These are phyloP conservation scores for Hippocampus comes DNA, from an alignment of 2,113 vertebrate genomes.

Conservation along the genomic window DNA sequence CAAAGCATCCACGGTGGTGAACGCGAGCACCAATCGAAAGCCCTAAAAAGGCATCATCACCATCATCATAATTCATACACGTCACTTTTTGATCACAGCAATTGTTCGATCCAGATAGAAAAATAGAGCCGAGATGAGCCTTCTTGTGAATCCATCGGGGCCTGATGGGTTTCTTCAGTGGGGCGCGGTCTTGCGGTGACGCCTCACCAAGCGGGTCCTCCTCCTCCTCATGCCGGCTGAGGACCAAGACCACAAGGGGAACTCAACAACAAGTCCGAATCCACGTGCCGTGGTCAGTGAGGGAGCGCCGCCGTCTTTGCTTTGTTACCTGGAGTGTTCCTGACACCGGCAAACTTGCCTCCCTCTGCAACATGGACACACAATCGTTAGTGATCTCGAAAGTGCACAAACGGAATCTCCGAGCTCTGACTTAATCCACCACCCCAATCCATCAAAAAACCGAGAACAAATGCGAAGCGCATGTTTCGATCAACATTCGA, in stretches of 20 bases:
- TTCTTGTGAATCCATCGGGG: conserved; percentile 19
- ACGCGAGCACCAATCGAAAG: conserved; percentile 55
- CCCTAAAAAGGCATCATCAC: conserved; percentile 37
- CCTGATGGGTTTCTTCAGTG: conserved; percentile 30
- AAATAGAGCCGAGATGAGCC: not conserved
- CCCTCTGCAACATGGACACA: conserved; percentile 43
- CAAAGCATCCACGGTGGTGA: conserved; percentile 61
- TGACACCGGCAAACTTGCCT: conserved; percentile 36
- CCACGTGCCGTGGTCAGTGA: too few species aligned
- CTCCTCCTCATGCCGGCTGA: conserved; percentile 56
- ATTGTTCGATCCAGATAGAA: not conserved
- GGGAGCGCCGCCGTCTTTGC: not conserved
- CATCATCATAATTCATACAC: conserved; percentile 26
- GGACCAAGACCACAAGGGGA: conserved; percentile 1
- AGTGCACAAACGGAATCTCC: not conserved
- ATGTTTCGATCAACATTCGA: too few species aligned
- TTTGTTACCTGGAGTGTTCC: conserved; percentile 51
- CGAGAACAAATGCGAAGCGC: too few species aligned
- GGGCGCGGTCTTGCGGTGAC: conserved; percentile 47
- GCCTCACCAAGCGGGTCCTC: conserved; percentile 46
- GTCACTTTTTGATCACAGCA: conserved; percentile 26
- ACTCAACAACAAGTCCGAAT: not conserved
- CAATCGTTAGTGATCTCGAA: not conserved
- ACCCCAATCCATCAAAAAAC: not conserved
- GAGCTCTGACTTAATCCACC: not conserved